Conservation (phyloP, 2,888 invertebrate genomes). For the Cabera pusaria region DNA sequence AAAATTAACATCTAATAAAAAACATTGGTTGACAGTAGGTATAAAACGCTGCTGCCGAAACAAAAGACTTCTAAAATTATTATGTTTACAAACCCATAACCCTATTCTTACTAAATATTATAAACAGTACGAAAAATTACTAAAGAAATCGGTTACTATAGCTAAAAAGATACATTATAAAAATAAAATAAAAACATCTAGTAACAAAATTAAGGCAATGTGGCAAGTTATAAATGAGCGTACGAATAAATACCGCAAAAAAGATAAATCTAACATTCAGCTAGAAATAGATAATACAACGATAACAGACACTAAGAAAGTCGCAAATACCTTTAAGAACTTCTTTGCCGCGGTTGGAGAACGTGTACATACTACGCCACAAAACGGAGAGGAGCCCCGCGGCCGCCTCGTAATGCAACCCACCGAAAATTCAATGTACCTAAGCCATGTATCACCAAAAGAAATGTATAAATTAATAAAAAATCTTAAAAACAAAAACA, state of each 20-base stretch:
- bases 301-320: neutral
- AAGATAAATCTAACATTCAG: neutral
- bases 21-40: conserved; percentile 10
- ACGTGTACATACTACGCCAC: no score
- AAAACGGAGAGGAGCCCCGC: neutral
- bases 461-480: neutral
- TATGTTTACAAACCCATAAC: neutral
- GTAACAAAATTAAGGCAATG: neutral
- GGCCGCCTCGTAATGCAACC: neutral
- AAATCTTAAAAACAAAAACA: conserved; percentile 3
- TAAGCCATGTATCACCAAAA: neutral
- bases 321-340: neutral
- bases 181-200: neutral
- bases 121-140: neutral
- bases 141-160: neutral
- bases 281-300: neutral
- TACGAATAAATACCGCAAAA: neutral
- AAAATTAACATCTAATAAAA: conserved; percentile 3
- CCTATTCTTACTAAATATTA: neutral
- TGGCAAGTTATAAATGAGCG: conserved; percentile 1
- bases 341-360: neutral
- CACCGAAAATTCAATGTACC: neutral
- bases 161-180: conserved; percentile 1
- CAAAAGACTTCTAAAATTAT: conserved; percentile 8
- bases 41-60: conserved; percentile 5